Base-by-base conservation (phyloP, 2,797 vertebrate genomes). In the Macropus fuliginosus region DNA sequence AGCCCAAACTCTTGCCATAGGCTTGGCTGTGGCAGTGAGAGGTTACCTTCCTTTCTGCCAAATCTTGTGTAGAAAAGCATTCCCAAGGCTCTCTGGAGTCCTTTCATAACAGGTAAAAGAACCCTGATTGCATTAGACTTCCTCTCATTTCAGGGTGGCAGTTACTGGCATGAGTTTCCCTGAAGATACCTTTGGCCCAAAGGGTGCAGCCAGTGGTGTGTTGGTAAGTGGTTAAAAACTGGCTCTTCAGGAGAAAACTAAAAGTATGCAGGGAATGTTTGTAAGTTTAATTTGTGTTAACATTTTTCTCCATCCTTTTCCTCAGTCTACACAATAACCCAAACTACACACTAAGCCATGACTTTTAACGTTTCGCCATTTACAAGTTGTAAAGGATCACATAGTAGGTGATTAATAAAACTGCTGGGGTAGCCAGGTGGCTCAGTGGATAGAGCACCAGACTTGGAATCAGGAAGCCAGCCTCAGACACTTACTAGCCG, bases 21-120 rank as follows among this genome's bases (percentile, higher is more conserved):
- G n/a, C n/a, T 81, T 24, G 40, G 11, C 18, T 3, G 0, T 9
- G n/a, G n/a, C 5, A 16, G 6, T 55, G 62, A 57, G 66, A 12
- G 59, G 28, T 96, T 92, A 91, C 52, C 40, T 16, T 91, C 57
- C 14, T 87, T 4, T 81, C 34, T 96, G 87, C 56, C 50, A 90
- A 91, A 57, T 0, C 54, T n/a, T 57, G 29, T 55, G 29, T 90
- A 46, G 92, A 95, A 95, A 28, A 66, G 31, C 18, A 18, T 81
- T 81, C n/a, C 92, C 54, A 10, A 21, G 92, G 0, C n/a, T 93
- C 93, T 12, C 59, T 90, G 28, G 16, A n/a, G 14, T n/a, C 90
- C 94, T 90, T 90, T 81, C 16, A 81, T 56, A 74, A 92, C 1
- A 81, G n/a, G 21, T 54, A 40, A 29, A 16, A 74, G 40, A 81